phyloP scores from a whole-genome alignment of 1,140 invertebrate genomes.

The Brachystomella parvula region DNA sequence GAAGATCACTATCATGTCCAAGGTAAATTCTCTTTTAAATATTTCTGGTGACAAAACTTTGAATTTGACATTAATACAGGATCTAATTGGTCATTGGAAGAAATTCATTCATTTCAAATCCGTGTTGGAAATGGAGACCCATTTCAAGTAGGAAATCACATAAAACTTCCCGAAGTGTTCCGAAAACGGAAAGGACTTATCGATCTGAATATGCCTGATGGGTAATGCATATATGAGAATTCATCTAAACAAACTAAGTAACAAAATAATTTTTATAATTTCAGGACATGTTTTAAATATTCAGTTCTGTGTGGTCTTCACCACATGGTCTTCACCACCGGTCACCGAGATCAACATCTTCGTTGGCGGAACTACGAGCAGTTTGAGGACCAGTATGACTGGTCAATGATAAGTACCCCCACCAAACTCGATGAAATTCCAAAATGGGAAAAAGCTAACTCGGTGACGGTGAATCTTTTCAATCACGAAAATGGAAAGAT shows the following conservation, averaged over 20 bases:
- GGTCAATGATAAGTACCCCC: background rate
- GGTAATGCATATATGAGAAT: too few species aligned
- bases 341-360: background rate
- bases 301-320: background rate
- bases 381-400: background rate
- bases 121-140: background rate
- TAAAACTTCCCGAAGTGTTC: background rate
- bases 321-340: background rate
- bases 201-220: background rate
- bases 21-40: too few species aligned
- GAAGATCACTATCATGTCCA: too few species aligned
- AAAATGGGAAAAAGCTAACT: background rate
- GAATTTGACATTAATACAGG: background rate
- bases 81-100: background rate
- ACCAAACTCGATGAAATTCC: background rate
- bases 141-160: background rate
- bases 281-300: background rate
- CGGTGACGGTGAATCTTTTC: background rate
- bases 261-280: too few species aligned
- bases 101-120: background rate
- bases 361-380: background rate
- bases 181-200: background rate
- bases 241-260: background rate
- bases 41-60: too few species aligned
- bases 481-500: background rate